These are phyloP conservation scores for Ochropleura leucogaster DNA, from an alignment of 2,888 invertebrate genomes.

Conservation along the genomic window DNA sequence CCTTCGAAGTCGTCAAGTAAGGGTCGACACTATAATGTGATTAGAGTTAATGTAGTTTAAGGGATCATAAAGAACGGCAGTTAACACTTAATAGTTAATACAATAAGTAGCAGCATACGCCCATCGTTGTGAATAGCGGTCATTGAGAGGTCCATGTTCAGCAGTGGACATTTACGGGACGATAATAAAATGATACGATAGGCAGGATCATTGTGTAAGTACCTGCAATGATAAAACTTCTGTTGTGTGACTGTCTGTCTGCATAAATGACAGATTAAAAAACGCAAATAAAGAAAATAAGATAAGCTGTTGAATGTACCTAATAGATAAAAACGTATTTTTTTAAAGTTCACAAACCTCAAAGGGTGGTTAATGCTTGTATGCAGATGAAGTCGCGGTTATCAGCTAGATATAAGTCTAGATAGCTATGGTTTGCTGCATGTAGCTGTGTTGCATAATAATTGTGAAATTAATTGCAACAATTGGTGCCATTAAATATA, in stretches of 20 bases:
- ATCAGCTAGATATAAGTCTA: slow-evolving; percentile 11
- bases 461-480: slow-evolving; percentile 44
- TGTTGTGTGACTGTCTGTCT: background rate
- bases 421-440: slow-evolving; percentile 8
- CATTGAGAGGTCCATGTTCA: slow-evolving; percentile 19
- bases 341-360: background rate
- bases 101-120: slow-evolving; percentile 47
- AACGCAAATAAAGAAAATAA: background rate
- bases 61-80: slow-evolving; percentile 41
- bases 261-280: background rate
- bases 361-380: background rate
- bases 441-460: slow-evolving; percentile 43
- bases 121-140: slow-evolving; percentile 28
- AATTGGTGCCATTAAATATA: slow-evolving; percentile 23
- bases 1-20: slow-evolving; percentile 44
- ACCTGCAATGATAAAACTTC: background rate
- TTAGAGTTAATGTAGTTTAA: slow-evolving; percentile 46
- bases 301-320: background rate
- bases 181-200: slow-evolving; percentile 29
- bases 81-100: slow-evolving; percentile 53
- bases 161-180: slow-evolving; percentile 10
- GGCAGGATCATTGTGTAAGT: background rate
- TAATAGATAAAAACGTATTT: background rate
- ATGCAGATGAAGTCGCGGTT: background rate
- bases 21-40: slow-evolving; percentile 41